These are phyloP conservation scores for Choristoneura rosaceana DNA, from an alignment of 2,888 invertebrate genomes.

Conservation along the genomic window DNA sequence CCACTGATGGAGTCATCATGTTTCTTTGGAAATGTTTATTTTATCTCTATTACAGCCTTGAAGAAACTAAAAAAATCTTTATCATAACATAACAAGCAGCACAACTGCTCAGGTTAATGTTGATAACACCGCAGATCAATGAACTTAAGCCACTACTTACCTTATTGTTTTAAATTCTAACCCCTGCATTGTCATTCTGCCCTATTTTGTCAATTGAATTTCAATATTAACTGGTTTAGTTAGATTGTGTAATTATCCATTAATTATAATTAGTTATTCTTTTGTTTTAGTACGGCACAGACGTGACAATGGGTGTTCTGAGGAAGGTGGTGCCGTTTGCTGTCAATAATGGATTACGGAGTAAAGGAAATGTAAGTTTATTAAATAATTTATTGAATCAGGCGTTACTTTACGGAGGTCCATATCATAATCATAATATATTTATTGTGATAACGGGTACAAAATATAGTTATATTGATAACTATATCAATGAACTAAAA, in stretches of 20 bases:
- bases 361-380: constrained; percentile 64
- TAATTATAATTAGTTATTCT: not conserved
- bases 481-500: too few species aligned
- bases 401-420: too few species aligned
- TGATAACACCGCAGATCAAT: not conserved
- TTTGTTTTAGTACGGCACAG: constrained; percentile 49
- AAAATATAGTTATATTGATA: too few species aligned
- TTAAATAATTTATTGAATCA: not conserved
- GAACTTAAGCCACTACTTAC: constrained; percentile 9
- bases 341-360: constrained; percentile 61
- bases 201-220: constrained; percentile 22
- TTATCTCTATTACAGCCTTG: too few species aligned
- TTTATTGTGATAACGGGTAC: too few species aligned
- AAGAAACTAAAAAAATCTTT: too few species aligned
- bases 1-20: too few species aligned
- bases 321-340: constrained; percentile 66
- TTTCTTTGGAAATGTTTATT: too few species aligned
- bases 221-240: constrained; percentile 21
- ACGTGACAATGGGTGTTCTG: constrained; percentile 67
- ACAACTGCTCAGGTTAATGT: not conserved
- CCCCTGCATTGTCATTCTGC: constrained; percentile 24
- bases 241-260: constrained; percentile 28
- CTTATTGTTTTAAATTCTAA: constrained; percentile 25
- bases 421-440: too few species aligned
- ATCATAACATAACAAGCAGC: not conserved